Base-by-base conservation (phyloP, 2,113 vertebrate species). In the Copsychus sechellarum region DNA sequence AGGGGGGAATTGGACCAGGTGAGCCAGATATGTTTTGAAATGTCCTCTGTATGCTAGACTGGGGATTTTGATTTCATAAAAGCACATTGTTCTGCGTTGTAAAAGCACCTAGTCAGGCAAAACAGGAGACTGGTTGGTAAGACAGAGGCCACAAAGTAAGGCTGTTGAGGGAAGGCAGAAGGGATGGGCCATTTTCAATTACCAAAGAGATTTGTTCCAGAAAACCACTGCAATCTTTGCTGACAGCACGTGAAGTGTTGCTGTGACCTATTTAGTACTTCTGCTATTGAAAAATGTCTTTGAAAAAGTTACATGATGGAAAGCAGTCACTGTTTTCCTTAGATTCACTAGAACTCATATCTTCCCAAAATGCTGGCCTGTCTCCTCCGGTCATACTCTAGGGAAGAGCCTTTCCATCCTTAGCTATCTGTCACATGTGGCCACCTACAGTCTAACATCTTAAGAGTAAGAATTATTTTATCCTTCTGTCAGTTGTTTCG, bases 401-500 rank as follows among this genome's bases (percentile, higher is more conserved):
- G 82, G 64, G 50, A 84, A 73, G 47, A 74, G 8, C 42, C 26
- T 78, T 70, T 73, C 25, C 18, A 26, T 77, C 31, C 38, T 45
- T 86, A 86, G 60, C 78, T 92, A 16, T 94, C 76, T 96, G 93
- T 78, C 93, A 95, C 45, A 25, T 73, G 72, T 95, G 91, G 88
- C 91, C 96, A 96, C 89, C 94, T 96, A 64, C 88, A 93, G 73
- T 66, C 82, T 95, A 95, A 97, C 83, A 93, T 79, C 86, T 91
- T 64, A 96, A 86, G 83, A 96, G 81, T 88, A 96, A 94, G 80
- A 88, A 88, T 93, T 86, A 48, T 97, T 98, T 97, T 93, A 93
- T 97, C 74, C 50, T 56, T 94, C 95, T 97, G 80, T 96, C 88
- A 90, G 53, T 92, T 93, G 85, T 95, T 97, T 97, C 38, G n/a